Evolutionary conservation across 2,113 vertebrate species (phyloP).

Genomic region (Ciconia boyciana): DNA sequence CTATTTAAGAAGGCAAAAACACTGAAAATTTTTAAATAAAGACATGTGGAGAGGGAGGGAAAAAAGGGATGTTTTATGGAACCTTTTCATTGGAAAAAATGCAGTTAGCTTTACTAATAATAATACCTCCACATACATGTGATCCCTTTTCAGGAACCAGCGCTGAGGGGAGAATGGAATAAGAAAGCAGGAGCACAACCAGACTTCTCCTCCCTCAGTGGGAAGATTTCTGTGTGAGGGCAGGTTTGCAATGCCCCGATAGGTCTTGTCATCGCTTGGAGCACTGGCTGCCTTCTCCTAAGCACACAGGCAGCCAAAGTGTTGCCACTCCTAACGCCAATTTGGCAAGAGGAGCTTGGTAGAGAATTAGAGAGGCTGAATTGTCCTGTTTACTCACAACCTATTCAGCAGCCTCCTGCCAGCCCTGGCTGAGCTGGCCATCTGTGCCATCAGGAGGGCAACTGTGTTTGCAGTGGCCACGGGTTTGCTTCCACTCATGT

Average conservation of each 20-base stretch:
- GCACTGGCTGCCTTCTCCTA: background rate
- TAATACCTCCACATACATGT: background rate
- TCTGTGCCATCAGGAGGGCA: background rate
- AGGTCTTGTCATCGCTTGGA: background rate
- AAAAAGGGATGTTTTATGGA: background rate
- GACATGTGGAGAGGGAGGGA: background rate
- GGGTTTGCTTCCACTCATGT: background rate
- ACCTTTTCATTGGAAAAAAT: constrained; percentile 4
- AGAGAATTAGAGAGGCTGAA: background rate
- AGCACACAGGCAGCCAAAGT: background rate
- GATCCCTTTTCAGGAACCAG: constrained; percentile 19
- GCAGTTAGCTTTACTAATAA: background rate
- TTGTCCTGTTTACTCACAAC: background rate
- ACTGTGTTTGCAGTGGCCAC: background rate
- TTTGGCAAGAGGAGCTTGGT: background rate
- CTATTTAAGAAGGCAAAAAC: background rate
- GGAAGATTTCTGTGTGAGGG: background rate
- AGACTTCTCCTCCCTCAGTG: background rate
- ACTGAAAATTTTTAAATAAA: background rate
- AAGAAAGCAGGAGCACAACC: background rate
- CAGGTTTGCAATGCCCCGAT: background rate
- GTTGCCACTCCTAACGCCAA: background rate
- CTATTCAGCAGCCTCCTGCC: background rate
- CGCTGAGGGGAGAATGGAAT: background rate
- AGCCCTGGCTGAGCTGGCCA: background rate